Percentiles rank a stretch among this genome's conserved stretches.
phyloP scores from a whole-genome alignment of 2,113 vertebrate genomes.

The Saimiri boliviensis region DNA sequence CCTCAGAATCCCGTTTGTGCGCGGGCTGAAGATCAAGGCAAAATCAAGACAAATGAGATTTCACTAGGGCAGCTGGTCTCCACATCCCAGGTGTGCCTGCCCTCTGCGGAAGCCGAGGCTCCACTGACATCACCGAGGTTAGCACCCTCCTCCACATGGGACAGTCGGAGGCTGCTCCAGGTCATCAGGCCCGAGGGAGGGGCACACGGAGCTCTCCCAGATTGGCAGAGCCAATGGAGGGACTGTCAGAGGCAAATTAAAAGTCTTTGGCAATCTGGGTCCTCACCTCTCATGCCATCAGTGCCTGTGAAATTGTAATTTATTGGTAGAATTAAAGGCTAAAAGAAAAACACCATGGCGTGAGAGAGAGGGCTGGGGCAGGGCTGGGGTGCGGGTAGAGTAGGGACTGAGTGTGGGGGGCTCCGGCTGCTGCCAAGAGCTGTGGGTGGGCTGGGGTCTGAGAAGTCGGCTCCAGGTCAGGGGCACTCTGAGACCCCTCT shows the following conservation, averaged over 20 bases:
- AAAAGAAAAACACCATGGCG: not conserved
- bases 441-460: too few species aligned
- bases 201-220: not conserved
- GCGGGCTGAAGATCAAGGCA: not conserved
- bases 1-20: not conserved
- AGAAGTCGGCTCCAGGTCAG: not conserved
- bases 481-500: too few species aligned
- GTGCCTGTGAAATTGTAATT: not conserved
- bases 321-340: not conserved
- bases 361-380: not conserved
- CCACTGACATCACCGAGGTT: not conserved
- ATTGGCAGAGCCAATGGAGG: not conserved
- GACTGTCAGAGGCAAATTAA: not conserved
- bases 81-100: not conserved
- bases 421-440: too few species aligned
- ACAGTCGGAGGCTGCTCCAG: not conserved
- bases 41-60: not conserved
- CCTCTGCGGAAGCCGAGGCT: not conserved
- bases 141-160: not conserved
- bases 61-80: not conserved
- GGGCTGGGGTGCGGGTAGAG: too few species aligned
- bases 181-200: not conserved
- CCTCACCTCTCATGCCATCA: not conserved
- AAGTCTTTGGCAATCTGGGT: not conserved
- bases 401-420: too few species aligned